A percentile compares a stretch with the other conserved stretches of the same genome.
These are phyloP conservation scores for Drosophila orosa DNA, from an alignment of 1,140 invertebrate genomes.

Conservation along the genomic window DNA sequence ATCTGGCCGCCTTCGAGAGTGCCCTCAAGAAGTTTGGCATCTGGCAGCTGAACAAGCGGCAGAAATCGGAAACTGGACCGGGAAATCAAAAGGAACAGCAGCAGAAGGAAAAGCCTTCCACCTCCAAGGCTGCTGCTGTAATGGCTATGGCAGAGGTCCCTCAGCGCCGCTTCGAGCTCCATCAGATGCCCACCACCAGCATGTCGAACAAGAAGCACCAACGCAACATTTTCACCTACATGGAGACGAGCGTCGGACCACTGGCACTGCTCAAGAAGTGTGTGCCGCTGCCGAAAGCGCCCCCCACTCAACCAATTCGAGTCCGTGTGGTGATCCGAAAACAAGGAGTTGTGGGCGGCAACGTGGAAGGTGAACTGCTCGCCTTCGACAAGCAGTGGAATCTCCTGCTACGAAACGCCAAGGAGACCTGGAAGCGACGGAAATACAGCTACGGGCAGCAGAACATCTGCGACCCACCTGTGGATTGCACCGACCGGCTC, in stretches of 20 bases:
- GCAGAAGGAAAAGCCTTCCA: constrained; percentile 5
- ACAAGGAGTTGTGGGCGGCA: constrained; percentile 89
- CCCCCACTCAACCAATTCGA: constrained; percentile 73
- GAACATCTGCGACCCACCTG: constrained; percentile 46
- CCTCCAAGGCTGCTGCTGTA: constrained; percentile 22
- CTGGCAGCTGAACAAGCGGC: constrained; percentile 61
- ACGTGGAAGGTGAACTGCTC: constrained; percentile 91
- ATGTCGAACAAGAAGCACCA: constrained; percentile 63
- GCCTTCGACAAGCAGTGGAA: constrained; percentile 99
- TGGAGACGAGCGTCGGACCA: constrained; percentile 87
- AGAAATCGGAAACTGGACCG: constrained; percentile 24
- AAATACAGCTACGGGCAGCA: constrained; percentile 83
- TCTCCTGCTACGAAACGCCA: constrained; percentile 93
- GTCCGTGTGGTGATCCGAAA: constrained; percentile 89
- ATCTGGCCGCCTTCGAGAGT: constrained; percentile 77
- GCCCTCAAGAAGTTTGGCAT: constrained; percentile 65
- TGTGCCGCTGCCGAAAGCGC: constrained; percentile 74
- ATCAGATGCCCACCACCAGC: constrained; percentile 71
- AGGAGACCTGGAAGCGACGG: constrained; percentile 91
- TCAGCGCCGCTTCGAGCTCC: constrained; percentile 56
- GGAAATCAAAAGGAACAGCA: constrained; percentile 1
- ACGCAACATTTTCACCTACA: constrained; percentile 87
- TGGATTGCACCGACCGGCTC: constrained; percentile 55
- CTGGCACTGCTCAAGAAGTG: constrained; percentile 87
- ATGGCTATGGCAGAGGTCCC: neutral